Base-by-base conservation (phyloP, 2,888 invertebrate genomes). In the Tenthredo amoena region DNA sequence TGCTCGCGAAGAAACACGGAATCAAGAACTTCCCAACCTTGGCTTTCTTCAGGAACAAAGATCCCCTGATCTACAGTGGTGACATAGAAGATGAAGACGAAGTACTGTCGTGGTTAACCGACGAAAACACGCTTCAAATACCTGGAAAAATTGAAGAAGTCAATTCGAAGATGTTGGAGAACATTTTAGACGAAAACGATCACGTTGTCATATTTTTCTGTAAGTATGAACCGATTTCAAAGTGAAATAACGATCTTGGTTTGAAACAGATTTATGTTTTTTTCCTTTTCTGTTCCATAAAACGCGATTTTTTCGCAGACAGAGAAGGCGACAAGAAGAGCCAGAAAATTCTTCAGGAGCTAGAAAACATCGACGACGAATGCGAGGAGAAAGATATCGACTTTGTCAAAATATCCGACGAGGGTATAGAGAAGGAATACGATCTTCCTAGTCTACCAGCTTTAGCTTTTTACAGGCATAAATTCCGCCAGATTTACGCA, bases 111-210 rank as follows among this genome's bases (percentile, higher is more conserved):
- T 98, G 98, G 98, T 94, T 98, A 68, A 98, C 98, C 0, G 98
- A 98, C 91, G 98, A 98, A 92, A 96, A 98, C 87, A 98, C 98
- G 6, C 94, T 98, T 12, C 98, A 98, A 94, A 97, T 98, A 91
- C 98, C 98, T 9, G 98, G 98, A 86, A 96, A 97, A 93, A 98
- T 98, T 90, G 98, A 98, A 93, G 98, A 98, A 94, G 98, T 98
- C 58, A 98, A 98, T 91, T 95, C 96, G 0, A 97, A 96, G 92
- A 98, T 98, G 98, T 94, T 98, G 92, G 98, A 98, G 91, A 98
- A 98, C 92, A 97, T 98, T 88, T 94, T 98, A 87, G 96, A 96
- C 86, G 97, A 98, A 92, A 97, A 98, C 89, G 97, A 98, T 89
- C 97, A 98, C 91, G 96, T 98, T 79, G 98, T 98, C 76, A 98